Base-by-base conservation (phyloP, 2,888 invertebrate species). In the Baccha elongata region DNA sequence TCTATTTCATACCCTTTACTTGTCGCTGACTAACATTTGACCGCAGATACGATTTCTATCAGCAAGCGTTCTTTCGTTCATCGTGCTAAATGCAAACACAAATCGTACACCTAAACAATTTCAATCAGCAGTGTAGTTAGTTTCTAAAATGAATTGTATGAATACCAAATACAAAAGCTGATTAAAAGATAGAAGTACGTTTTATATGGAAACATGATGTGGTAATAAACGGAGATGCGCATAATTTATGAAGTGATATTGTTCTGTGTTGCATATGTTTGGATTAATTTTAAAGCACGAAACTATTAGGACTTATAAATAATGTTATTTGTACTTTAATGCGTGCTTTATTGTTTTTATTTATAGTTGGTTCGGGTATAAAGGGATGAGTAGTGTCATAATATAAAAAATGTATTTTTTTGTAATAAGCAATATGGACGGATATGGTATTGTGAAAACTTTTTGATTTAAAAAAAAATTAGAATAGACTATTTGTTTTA, bases 21-120 rank as follows among this genome's bases (percentile, higher is more conserved):
- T 62, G 65, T 72, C 26, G 68, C 52, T 58, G 60, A 48, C 60
- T 80, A 76, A 83, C 81, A 72, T 83, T 83, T 74, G 76, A 83
- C 69, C 76, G 60, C 67, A 79, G 60, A 79, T 73, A 67, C 67
- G 52, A 67, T 50, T 67, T 44, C 58, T 79, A 73, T 65, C 65
- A 72, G 65, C 42, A 29, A 29, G 60, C 65, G 26, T 55, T 13
- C 53, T 10, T 17, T 29, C 29, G 46, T 69, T 48, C 26, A 62
- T 65, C 48, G 72, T 72, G 72, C 76, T 67, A 76, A 81, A 67
- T 72, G 55, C 52, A 42, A 65, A 71, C 52, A 19, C 72, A 71
- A 65, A 76, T 60, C 71, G 71, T 72, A 6, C 67, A 76, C 72
- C 76, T 76, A 72, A 68, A 42, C 50, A 37, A 26, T 62, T 72